phyloP scores from a whole-genome alignment of 1,140 invertebrate genomes.

The Listronotus oregonensis region DNA sequence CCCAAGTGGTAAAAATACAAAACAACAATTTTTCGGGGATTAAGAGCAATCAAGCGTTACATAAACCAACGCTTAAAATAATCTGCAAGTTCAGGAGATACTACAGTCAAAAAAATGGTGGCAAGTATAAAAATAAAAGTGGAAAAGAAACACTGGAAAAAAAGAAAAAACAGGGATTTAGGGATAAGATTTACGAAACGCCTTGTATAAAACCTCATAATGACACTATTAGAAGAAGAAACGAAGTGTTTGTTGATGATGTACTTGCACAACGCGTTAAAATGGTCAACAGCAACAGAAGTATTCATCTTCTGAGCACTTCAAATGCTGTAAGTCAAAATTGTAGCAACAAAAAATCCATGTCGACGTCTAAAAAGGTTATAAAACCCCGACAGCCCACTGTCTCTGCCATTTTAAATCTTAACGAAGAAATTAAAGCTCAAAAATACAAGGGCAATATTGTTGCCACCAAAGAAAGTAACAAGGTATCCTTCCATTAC shows the following conservation, averaged over 20 bases:
- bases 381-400: too few species aligned
- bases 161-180: conserved; percentile 1
- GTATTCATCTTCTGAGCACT: background rate
- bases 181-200: conserved; percentile 5
- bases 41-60: background rate
- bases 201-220: conserved; percentile 20
- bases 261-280: background rate
- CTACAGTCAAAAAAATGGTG: background rate
- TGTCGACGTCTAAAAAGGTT: conserved; percentile 12
- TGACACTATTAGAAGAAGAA: background rate
- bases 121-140: background rate
- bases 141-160: background rate
- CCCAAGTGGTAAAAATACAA: background rate
- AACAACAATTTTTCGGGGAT: background rate
- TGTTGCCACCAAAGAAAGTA: background rate
- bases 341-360: background rate
- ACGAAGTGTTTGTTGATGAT: background rate
- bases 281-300: background rate
- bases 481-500: conserved; percentile 27
- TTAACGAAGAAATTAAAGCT: conserved; percentile 25
- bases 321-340: background rate
- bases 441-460: conserved; percentile 7
- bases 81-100: conserved; percentile 1
- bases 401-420: conserved; percentile 1
- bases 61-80: conserved; percentile 6